Base-by-base conservation (phyloP, 1,140 invertebrate genomes). In the Phocides pigmalion region DNA sequence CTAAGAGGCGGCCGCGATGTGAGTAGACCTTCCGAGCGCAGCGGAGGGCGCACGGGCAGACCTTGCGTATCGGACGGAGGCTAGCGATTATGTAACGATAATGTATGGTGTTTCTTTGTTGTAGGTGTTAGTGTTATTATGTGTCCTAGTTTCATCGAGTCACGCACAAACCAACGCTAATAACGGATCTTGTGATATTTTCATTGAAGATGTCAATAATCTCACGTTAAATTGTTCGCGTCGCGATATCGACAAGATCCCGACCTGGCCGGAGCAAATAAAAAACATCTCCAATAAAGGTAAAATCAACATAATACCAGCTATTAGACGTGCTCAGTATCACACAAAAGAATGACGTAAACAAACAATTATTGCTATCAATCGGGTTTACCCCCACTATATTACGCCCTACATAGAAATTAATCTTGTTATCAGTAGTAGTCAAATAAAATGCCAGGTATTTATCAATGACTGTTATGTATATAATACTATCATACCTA, bases 81-180 rank as follows among this genome's bases (percentile, higher is more conserved):
- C 44, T 35, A 32, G 44, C 15, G 5, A 58, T 46, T 28, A 42
- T 35, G 50, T 49, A 49, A 20, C 35, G 41, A 8, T 28, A 28
- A 8, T 28, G 9, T 20, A 78, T 75, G 68, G 69, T 74, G 69
- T 72, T 76, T 79, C 70, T 82, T 78, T 84, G 81, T 87, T 87
- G 68, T 85, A 90, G 87, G 84, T 85, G 77, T 82, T 87, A 81
- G 79, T 86, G 76, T 72, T 86, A 75, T 64, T 87, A 75, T 78
- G 81, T 76, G 81, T 70, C 70, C 75, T 87, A 81, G 68, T 86
- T 75, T 71, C 74, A 62, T 62, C 65, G 68, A 68, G 70, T 71
- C 70, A 41, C 59, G 77, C 76, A 22, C 62, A 70, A 47, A 53
- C 32, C 62, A 70, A 73, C 15, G 66, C 50, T 17, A 73, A 72